Base-by-base conservation (phyloP, 2,888 invertebrate genomes). In the Heliconius cydno region DNA sequence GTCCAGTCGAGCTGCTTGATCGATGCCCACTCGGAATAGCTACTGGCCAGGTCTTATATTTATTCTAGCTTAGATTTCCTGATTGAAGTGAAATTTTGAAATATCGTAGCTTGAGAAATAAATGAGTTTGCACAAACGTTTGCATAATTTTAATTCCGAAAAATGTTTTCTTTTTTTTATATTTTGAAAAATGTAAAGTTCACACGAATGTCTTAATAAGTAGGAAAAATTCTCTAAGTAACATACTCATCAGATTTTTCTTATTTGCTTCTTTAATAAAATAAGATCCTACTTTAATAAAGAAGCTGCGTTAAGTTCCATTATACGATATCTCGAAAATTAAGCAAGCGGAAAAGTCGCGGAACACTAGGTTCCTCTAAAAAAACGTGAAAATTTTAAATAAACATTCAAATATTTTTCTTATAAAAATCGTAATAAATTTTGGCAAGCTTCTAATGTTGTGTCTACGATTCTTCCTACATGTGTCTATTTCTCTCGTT, bases 11-110 rank as follows among this genome's bases (percentile, higher is more conserved):
- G 71, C 76, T 80, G 77, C 78, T 81, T 82, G 81, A 79, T 80
- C 81, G 81, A 83, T 83, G 81, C 52, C 76, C 79, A 79, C 79
- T 73, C 74, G 68, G 78, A 78, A 82, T 76, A 72, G 79, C 57
- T 13, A 63, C 57, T 73, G 57, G 75, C 60, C 38, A 75, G 28
- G 28, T 57, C 52, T 72, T 79, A 79, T 38, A 71, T 34, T 65
- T 66, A 76, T 67, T 25, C 76, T 76, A 76, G 57, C 22, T 67
- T 76, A 28, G 38, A 63, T 81, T 76, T 81, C 79, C 80, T 52
- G 67, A 76, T 63, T 81, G 70, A 41, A 70, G 41, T 70, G 7
- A 70, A 30, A 30, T 67, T 19, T 65, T 15, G 15, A 28, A 19
- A 28, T 65, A n/a, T 57, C 3, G 7, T 10, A 10, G 19, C 2